Evolutionary conservation across 2,797 vertebrate species (phyloP), one percentile per base, ranked within the genome.

Genomic region (Tangara arthus): DNA sequence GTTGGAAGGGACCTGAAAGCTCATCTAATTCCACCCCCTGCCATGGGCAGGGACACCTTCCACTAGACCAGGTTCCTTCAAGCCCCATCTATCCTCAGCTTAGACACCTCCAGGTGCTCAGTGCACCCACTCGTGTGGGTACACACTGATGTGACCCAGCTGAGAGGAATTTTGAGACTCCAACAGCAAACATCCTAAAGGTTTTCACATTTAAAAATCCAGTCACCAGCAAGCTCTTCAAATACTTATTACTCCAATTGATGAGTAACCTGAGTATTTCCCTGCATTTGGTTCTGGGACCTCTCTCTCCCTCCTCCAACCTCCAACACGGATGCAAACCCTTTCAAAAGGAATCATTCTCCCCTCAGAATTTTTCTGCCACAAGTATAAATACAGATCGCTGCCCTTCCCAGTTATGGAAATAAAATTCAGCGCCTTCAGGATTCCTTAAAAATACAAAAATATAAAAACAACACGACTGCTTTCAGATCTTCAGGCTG

Each of bases 61-160:
- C 57, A 57, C 44, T 4, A 16, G 1, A 4, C 5, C 44, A 83
- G n/a, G 12, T 0, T 46, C 28, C n/a, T 77, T 32, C 79, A 34
- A 34, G 20, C 20, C 44, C 15, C 8, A 1, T 57, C 65, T 46
- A 46, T 2, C 57, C 44, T 57, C n/a, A 22, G 7, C 80, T 52
- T 3, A n/a, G 5, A 39, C 28, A 32, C 14, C 20, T 34, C 16
- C 57, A 46, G 10, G 14, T 26, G 14, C 1, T 5, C 1, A 15
- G 42, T 4, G 20, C 18, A 42, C 41, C 41, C 41, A 42, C 41
- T 42, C 17, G 8, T 6, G 13, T 24, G 26, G 35, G 21, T 3
- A 24, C 5, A 2, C 1, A 2, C 2, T 1, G 20, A 52, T 0
- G 0, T 19, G 32, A 65, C 15, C 17, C 6, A 22, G 20, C 22